Evolutionary conservation across 2,797 vertebrate species (phyloP), one percentile per base, ranked within the genome.

Genomic region (Chelon auratus): DNA sequence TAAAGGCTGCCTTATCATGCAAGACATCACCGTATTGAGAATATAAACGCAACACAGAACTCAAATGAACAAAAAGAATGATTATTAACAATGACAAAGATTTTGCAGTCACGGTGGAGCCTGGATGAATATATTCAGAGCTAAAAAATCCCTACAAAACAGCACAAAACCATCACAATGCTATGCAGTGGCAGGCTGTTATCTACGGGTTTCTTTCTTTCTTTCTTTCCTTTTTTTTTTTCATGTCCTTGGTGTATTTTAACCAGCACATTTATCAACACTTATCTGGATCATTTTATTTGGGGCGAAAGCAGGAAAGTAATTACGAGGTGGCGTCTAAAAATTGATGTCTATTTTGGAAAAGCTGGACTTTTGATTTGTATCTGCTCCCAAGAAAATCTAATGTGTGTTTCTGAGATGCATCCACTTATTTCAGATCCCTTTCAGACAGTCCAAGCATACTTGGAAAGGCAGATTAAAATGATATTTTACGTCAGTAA

Each of bases 81-180:
- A 60, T 86, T 85, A 83, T 89, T 82, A 90, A 84, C 81, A 87
- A 62, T 71, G 69, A 76, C 76, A 51, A 62, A 79, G 75, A 78
- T 83, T 72, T 83, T 74, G 87, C 75, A 77, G 74, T 77, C 81
- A 77, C 62, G 64, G 74, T 66, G 11, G 47, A 73, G 56, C 37
- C 73, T 68, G 66, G 68, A 85, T 78, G 33, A 79, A 86, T 87
- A 81, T 86, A 84, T 90, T 88, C 85, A 82, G 59, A 10, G 78
- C 43, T 55, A 78, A 73, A 90, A 77, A 47, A 60, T 78, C 64
- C 66, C 55, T 47, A 74, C 62, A 72, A 66, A 71, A 33, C 15
- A 26, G 68, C 40, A 79, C 64, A 83, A 83, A 81, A 65, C 64
- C 71, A 69, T 71, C 40, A 80, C 82, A 84, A 57, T 75, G 67